Base-by-base conservation (phyloP, 2,113 vertebrate species). In the Paracanthobrama guichenoti region DNA sequence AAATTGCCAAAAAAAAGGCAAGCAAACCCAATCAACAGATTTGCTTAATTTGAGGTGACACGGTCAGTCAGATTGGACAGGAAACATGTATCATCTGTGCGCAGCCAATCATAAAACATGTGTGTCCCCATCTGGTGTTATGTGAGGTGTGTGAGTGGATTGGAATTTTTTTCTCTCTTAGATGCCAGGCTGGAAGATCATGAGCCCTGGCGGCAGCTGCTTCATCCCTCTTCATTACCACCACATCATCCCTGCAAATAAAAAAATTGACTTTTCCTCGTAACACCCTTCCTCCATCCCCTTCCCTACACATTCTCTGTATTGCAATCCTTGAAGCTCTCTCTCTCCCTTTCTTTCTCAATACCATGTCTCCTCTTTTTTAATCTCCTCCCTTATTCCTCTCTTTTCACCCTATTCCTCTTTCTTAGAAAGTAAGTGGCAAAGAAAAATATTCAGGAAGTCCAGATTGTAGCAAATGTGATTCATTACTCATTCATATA, bases 51-150 rank as follows among this genome's bases (percentile, higher is more conserved):
- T 76, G 48, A 67, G 8, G 31, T 35, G 50, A 44, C 2, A 64
- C 24, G 11, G 4, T 53, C 64, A 67, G 44, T 83, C n/a, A 48
- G 39, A 85, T 39, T 53, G 50, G 44, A 72, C 69, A 60, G 69
- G 69, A 59, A 80, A 80, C 78, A 48, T 62, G 85, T 83, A 90
- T 55, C 71, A 31, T 55, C 79, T 85, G 79, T 46, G 79, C 42
- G 73, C 73, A 72, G 81, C 64, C 82, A 89, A 89, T 83, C 55
- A 78, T 81, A 84, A 78, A 84, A 82, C 89, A 89, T 88, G 86
- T 90, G 84, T 85, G 83, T 88, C 83, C 85, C 89, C 90, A 90
- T 91, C 90, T 90, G 87, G 60, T 75, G 2, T 42, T 72, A 24
- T 66, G 44, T 77, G 46, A 57, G 72, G 50, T 74, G 87, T 85